Base-by-base conservation (phyloP, 2,888 invertebrate species). In the Limnephilus marmoratus region DNA sequence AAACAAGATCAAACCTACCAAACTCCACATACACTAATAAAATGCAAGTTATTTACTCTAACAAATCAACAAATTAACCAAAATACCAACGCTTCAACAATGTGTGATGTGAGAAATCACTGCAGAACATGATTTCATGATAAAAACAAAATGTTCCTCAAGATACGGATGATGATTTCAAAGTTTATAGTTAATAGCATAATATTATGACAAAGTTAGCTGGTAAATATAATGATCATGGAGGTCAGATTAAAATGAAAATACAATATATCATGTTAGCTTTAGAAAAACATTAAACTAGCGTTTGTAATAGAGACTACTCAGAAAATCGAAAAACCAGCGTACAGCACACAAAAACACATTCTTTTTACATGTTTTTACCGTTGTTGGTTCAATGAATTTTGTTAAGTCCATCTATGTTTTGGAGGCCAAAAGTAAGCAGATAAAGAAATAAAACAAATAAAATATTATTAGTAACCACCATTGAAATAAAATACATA, bases 321-420 rank as follows among this genome's bases (percentile, higher is more conserved):
- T 87, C 53, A 41, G 53, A 41, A 89, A 89, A 89, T 31, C 0
- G 34, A 29, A 89, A 81, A 45, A 37, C 12, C 24, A 88, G 88
- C 37, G 29, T 24, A 68, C 9, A 81, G 81, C 89, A 89, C 81
- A 87, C 87, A 87, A 68, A 15, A 53, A 49, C 68, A 68, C 45
- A 87, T 49, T 87, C 83, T 41, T 34, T 45, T 53, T 87, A 49
- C 31, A 31, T 15, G 86, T 85, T 85, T 82, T 93, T 93, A 93
- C 93, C 93, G 86, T 93, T 92, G 31, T 68, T 24, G 68, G 7
- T 2, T 68, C 24, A 68, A 24, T 24, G 24, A 24, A 87, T 91
- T 92, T 49, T 91, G 96, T 95, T 96, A 96, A 95, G 96, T 96
- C 96, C 96, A 96, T 95, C 96, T 96, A 95, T 94, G 92, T 88